These are phyloP conservation scores for Hedychridium roseum DNA, from an alignment of 2,888 invertebrate genomes.

Conservation along the genomic window DNA sequence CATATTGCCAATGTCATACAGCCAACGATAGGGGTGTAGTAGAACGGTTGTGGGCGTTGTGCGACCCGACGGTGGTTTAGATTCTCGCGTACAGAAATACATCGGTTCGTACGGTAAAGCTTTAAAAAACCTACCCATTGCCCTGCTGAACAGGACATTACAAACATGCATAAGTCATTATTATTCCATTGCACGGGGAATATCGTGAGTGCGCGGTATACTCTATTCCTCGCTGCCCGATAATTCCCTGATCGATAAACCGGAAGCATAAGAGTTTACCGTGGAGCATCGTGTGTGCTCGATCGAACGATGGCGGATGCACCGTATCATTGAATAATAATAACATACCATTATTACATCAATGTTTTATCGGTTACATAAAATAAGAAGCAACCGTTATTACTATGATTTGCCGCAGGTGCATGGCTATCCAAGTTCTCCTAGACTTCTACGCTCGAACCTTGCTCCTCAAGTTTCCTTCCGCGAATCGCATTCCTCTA, in stretches of 20 bases:
- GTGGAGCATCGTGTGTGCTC: too few relatives aligned
- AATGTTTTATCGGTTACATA: conserved; percentile 16
- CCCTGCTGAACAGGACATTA: too few relatives aligned
- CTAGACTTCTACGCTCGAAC: too few relatives aligned
- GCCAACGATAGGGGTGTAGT: conserved; percentile 12
- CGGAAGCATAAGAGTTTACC: too few relatives aligned
- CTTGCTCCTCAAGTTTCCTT: conserved; percentile 5
- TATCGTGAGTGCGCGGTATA: background rate
- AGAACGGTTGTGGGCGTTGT: conserved; percentile 35
- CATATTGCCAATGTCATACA: too few relatives aligned
- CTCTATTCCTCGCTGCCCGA: background rate
- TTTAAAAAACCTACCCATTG: too few relatives aligned
- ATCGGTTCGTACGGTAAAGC: too few relatives aligned
- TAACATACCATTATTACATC: conserved; percentile 10
- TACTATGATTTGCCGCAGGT: conserved; percentile 1
- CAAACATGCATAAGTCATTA: too few relatives aligned
- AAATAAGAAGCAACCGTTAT: conserved; percentile 5
- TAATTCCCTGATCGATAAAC: conserved; percentile 2
- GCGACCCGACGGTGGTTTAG: conserved; percentile 30
- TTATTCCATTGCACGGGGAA: too few relatives aligned
- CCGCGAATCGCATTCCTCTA: conserved; percentile 2
- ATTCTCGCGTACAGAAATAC: too few relatives aligned
- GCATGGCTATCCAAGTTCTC: conserved; percentile 4
- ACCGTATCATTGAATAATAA: conserved; percentile 7
- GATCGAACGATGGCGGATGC: background rate